Conservation (phyloP, 2,797 vertebrate genomes). For the Momotus momota region DNA sequence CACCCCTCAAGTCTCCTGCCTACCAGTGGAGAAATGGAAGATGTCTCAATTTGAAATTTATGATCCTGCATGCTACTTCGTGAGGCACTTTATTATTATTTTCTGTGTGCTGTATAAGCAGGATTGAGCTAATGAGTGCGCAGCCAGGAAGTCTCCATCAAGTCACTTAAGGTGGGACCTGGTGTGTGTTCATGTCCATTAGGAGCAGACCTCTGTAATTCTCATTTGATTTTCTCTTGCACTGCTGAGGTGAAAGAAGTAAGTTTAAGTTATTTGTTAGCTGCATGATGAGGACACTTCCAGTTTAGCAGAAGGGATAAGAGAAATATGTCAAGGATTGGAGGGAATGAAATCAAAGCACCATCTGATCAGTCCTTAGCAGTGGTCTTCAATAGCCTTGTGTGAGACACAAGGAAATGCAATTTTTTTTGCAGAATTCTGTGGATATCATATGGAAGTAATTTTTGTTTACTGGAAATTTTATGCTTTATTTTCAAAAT, state of each 20-base stretch:
- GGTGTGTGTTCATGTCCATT: background rate
- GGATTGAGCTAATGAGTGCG: constrained; percentile 36
- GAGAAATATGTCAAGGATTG: background rate
- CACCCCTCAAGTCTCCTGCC: background rate
- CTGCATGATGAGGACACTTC: background rate
- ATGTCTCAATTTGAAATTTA: constrained; percentile 30
- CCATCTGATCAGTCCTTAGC: background rate
- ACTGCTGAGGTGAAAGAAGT: background rate
- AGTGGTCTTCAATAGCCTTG: background rate
- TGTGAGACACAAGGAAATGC: background rate
- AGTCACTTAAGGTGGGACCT: constrained; percentile 8
- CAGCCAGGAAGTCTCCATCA: background rate
- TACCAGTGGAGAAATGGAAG: background rate
- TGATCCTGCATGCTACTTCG: background rate
- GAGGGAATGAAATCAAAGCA: background rate
- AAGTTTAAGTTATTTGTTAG: background rate
- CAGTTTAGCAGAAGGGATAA: background rate
- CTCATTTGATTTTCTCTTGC: background rate
- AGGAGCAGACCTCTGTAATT: background rate
- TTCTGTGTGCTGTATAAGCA: constrained; percentile 44
- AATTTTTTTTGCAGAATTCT: background rate
- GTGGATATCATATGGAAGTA: background rate
- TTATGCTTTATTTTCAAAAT: constrained; percentile 14
- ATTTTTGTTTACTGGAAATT: background rate
- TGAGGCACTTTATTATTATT: constrained; percentile 24